A percentile compares a stretch with the other conserved stretches of the same genome.
These are phyloP conservation scores for Clarias platycephalus DNA, from an alignment of 2,797 vertebrate genomes.

Conservation along the genomic window DNA sequence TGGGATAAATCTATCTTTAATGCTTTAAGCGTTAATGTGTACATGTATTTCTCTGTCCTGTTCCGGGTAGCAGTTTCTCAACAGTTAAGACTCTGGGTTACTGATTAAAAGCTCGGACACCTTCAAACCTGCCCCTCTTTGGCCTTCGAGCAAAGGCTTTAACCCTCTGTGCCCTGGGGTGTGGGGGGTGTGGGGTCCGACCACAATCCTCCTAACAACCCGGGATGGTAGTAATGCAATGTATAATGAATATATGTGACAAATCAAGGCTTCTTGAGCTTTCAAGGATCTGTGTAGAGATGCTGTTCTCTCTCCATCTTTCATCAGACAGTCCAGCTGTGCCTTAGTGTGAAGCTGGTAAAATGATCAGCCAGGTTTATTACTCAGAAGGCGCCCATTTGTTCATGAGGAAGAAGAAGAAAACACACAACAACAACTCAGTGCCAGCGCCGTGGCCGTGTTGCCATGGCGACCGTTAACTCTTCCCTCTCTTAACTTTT, in stretches of 20 bases:
- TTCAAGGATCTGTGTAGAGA: not conserved
- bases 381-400: constrained; percentile 70
- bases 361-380: constrained; percentile 62
- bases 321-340: not conserved
- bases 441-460: constrained; percentile 54
- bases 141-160: too few relatives aligned
- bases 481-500: constrained; percentile 46
- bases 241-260: too few relatives aligned
- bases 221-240: too few relatives aligned
- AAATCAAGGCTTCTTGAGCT: too few relatives aligned
- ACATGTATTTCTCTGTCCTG: not conserved
- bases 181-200: too few relatives aligned
- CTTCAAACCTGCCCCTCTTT: too few relatives aligned
- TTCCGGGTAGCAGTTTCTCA: not conserved
- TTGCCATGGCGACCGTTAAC: constrained; percentile 78
- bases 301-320: not conserved
- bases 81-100: too few relatives aligned
- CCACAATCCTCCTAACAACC: too few relatives aligned
- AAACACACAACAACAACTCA: constrained; percentile 64
- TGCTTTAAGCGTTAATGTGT: not conserved
- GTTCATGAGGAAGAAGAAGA: constrained; percentile 51
- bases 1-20: too few relatives aligned
- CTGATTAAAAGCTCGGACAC: too few relatives aligned
- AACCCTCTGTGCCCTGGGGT: too few relatives aligned
- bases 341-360: constrained; percentile 34